Evolutionary conservation across 1,140 invertebrate species (phyloP), one percentile per base, ranked within the genome.

Genomic region (Pygmarrhopalites habei): DNA sequence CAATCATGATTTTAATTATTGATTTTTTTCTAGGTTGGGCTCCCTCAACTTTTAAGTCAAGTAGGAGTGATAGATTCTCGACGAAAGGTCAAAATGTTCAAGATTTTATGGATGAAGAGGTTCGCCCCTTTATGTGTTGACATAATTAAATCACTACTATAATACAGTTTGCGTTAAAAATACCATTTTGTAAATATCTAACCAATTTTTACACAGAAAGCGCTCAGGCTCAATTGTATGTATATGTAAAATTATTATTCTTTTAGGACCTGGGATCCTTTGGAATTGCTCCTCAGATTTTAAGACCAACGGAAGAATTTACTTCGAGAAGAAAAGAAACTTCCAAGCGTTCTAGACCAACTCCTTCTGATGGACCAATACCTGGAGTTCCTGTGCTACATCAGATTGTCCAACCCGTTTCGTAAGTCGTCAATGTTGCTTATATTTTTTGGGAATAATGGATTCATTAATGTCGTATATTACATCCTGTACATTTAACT

Each of bases 51-150:
- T 99, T 98, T 73, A 91, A 92, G 72, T 98, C 95, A 43, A 93
- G 92, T 19, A 79, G 91, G 10, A 74, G 73, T 15, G 86, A 85
- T 44, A 88, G 88, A 71, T 82, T 83, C 1, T 71, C 59, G 17
- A 64, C 70, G 7, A 67, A 76, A 58, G 49, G 68, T 15, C 87
- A 88, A 74, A 80, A 79, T 69, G 86, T 90, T 1, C 86, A 95
- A 78, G 94, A 98, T 79, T 99, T 92, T 75, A 99, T 99, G 96
- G 97, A 99, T 78, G 89, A 95, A 26, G 96, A 99, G 76, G 84
- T 85, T 73, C 52, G 41, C 32, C 5, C 5, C 15, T 35, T 35
- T 35, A 35, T 35, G 32, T 35, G 15, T 35, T 35, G 5, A 35
- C 15, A 35, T 35, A 7, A 21, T 35, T 17, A 29, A 12, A 25